A percentile compares a stretch with the other conserved stretches of the same genome.
These are phyloP conservation scores for Ectemnius continuus DNA, from an alignment of 2,888 invertebrate species.

Conservation along the genomic window DNA sequence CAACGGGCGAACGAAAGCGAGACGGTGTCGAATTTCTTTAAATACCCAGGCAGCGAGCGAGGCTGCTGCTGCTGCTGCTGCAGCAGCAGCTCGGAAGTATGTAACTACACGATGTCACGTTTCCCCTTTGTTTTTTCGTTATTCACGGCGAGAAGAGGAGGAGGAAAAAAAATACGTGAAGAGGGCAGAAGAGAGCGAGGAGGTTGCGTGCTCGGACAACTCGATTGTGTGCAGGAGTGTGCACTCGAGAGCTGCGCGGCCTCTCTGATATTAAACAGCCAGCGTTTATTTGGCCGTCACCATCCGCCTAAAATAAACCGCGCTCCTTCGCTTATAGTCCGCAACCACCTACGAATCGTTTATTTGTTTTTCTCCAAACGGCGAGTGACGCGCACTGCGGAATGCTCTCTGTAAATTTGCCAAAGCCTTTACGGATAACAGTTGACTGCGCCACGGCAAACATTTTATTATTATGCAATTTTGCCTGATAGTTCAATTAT, in stretches of 20 bases:
- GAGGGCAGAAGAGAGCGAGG: background rate
- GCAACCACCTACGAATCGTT: constrained; percentile 17
- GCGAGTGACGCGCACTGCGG: constrained; percentile 2
- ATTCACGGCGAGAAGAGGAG: background rate
- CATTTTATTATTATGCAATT: no score
- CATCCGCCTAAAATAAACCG: constrained; percentile 34
- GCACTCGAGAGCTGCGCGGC: constrained; percentile 6
- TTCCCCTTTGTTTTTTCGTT: no score
- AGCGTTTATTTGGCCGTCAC: constrained; percentile 28
- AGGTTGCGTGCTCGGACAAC: background rate
- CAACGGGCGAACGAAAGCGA: background rate
- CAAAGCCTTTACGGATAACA: no score
- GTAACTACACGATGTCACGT: background rate
- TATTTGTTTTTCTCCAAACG: constrained; percentile 27
- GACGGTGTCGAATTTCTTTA: constrained; percentile 1
- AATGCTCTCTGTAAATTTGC: background rate
- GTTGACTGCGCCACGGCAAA: no score
- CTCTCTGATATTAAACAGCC: constrained; percentile 38
- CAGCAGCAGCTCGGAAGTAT: background rate
- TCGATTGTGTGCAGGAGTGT: constrained; percentile 7
- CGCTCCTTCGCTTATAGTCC: background rate
- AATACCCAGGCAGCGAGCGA: background rate
- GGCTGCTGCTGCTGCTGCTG: no score
- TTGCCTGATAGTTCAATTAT: no score
- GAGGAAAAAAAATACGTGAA: background rate